Evolutionary conservation across 2,888 invertebrate species (phyloP), one percentile per base, ranked within the genome.

Genomic region (Ornithoptera alexandrae): DNA sequence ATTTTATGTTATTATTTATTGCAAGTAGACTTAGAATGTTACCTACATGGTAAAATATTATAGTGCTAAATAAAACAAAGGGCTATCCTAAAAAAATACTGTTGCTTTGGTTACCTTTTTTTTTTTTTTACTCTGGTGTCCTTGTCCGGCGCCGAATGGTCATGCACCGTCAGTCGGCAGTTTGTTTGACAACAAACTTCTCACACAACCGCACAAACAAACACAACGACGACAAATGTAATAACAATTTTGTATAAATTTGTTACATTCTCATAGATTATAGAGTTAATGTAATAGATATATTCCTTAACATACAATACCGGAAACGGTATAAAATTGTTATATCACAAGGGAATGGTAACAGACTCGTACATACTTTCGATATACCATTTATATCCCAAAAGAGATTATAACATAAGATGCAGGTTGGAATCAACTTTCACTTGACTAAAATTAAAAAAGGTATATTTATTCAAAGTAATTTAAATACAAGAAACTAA

Each of bases 121-220:
- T 10, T 10, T 20, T 70, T 71, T 73, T 72, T 62, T 17, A 61
- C 17, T 67, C 62, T 53, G 20, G 61, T 65, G 71, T 70, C 73
- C 73, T 72, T 72, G 72, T 56, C 56, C 61, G 67, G 56, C 68
- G 65, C 65, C 66, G 61, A 59, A n/a, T 60, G 46, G 67, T 70
- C 70, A 70, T 70, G 68, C 71, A 68, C 64, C 68, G 69, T 60
- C 70, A 68, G 56, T 46, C 65, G 46, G 22, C 24, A 42, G 59
- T 63, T 71, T 73, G 72, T 73, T 73, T 72, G 62, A 69, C 70
- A 73, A 72, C 71, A 73, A 71, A 71, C 72, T 70, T 59, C 53
- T 30, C 7, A 62, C 57, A 60, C 20, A 60, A 53, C 20, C 59
- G 15, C 12, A 46, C 12, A 60, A 17, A 10, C 22, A 15, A n/a